Percentiles rank a stretch among this genome's conserved stretches.
phyloP scores from a whole-genome alignment of 2,113 vertebrate species.

The Lamprotornis superbus region DNA sequence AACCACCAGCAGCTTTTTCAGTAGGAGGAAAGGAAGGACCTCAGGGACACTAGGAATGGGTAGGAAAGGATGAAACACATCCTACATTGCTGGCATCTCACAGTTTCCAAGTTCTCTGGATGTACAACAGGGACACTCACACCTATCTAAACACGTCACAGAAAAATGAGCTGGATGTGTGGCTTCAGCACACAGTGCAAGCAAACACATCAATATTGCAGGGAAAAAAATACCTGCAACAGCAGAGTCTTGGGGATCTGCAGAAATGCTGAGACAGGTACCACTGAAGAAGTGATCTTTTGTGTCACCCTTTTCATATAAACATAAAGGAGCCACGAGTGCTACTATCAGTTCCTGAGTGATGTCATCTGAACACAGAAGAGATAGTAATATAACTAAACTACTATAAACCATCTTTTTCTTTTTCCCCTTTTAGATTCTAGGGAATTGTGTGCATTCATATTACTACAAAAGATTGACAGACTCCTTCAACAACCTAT shows the following conservation, averaged over 20 bases:
- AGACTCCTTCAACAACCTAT: not conserved
- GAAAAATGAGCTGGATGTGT: not conserved
- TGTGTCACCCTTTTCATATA: not conserved
- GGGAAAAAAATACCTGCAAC: not conserved
- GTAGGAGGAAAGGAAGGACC: not conserved
- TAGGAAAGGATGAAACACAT: not conserved
- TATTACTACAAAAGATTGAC: not conserved
- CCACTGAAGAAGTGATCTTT: not conserved
- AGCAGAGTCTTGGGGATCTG: not conserved
- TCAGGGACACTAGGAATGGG: not conserved
- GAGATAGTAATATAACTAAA: not conserved
- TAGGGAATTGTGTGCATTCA: not conserved
- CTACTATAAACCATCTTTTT: not conserved
- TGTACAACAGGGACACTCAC: not conserved
- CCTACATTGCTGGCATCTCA: not conserved
- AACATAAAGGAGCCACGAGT: not conserved
- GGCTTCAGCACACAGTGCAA: not conserved
- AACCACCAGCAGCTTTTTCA: not conserved
- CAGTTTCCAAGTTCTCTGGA: not conserved
- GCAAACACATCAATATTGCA: rapidly evolving
- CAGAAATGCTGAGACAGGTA: not conserved
- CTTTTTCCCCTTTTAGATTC: not conserved
- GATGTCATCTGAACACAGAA: not conserved
- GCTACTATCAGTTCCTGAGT: not conserved
- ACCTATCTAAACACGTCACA: not conserved